Evolutionary conservation across 2,888 invertebrate genomes (phyloP).

Genomic region (Tipula helvola): DNA sequence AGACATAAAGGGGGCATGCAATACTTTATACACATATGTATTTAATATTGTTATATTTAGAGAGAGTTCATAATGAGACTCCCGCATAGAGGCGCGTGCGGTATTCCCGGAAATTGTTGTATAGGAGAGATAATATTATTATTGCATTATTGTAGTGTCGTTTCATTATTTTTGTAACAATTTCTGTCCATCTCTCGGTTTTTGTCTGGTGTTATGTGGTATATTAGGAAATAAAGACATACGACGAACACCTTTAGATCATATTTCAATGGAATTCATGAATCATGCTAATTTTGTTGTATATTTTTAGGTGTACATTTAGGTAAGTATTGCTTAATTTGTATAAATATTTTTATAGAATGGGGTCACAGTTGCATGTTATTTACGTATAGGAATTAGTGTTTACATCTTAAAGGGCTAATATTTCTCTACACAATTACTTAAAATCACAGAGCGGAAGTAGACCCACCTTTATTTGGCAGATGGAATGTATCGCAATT

Average conservation of each 20-base stretch:
- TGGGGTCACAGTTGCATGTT: neutral
- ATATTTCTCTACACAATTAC: neutral
- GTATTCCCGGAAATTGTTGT: constrained; percentile 13
- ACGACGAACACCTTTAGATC: neutral
- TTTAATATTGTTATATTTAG: neutral
- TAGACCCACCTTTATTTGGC: neutral
- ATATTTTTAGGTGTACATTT: neutral
- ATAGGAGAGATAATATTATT: neutral
- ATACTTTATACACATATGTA: neutral
- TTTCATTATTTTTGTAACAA: neutral
- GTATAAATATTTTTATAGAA: neutral
- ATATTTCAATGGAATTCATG: neutral
- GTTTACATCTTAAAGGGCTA: neutral
- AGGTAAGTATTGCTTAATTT: neutral
- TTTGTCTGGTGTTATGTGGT: neutral
- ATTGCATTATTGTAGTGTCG: neutral
- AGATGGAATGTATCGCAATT: neutral
- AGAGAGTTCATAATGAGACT: constrained; percentile 14
- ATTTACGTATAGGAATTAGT: neutral
- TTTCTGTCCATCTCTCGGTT: neutral
- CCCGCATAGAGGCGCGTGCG: constrained; percentile 24
- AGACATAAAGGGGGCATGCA: neutral
- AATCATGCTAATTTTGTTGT: neutral
- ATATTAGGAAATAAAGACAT: neutral
- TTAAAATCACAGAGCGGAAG: neutral